Evolutionary conservation across 2,113 vertebrate species (phyloP).

Genomic region (Phrynosoma blainvillii): DNA sequence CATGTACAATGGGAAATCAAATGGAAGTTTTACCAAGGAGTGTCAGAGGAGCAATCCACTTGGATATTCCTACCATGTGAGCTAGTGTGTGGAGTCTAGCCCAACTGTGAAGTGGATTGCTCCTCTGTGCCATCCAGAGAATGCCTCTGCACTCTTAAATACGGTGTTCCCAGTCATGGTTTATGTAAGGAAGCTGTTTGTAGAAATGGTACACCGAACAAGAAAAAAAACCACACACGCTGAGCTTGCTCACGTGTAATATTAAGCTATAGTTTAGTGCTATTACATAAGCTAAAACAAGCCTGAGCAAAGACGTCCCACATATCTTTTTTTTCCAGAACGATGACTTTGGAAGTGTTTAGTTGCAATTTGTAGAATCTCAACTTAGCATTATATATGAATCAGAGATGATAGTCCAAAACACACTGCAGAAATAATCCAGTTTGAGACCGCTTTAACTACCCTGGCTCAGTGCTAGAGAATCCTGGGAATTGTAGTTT

Average conservation of each 20-base stretch:
- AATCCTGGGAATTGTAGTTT: too few species aligned
- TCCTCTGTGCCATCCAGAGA: too few species aligned
- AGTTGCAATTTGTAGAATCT: neutral
- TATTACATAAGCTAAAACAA: neutral
- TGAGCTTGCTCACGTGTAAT: neutral
- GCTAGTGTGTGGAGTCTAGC: too few species aligned
- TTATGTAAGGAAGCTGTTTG: neutral
- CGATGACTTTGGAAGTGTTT: neutral
- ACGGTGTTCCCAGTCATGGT: neutral
- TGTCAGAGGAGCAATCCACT: too few species aligned
- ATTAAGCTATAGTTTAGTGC: neutral
- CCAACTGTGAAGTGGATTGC: too few species aligned
- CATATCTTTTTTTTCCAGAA: neutral
- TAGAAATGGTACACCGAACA: neutral
- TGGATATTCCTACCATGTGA: too few species aligned
- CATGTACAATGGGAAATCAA: neutral
- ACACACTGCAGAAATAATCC: too few species aligned
- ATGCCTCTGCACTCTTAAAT: neutral
- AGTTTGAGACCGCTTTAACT: neutral
- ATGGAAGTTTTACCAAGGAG: neutral
- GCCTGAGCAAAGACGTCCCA: neutral
- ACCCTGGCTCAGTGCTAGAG: too few species aligned
- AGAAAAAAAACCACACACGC: conserved; percentile 7
- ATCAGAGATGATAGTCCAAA: neutral
- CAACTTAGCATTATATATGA: neutral